These are phyloP conservation scores for Marmota flaviventris DNA, from an alignment of 2,113 vertebrate species.

Conservation along the genomic window DNA sequence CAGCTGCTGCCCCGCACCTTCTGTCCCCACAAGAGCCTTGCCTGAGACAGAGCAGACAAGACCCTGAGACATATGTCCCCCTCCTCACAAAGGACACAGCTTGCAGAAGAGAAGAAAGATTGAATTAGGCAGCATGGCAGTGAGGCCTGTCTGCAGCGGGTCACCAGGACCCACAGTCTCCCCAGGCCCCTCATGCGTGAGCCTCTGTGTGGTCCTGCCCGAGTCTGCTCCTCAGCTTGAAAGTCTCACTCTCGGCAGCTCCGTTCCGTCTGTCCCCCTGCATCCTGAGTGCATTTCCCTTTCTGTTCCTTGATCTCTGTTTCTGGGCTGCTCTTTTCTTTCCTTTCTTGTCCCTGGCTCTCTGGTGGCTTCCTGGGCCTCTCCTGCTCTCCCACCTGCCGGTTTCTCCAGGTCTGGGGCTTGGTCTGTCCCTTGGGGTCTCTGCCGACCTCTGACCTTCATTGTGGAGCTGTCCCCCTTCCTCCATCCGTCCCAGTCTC, in stretches of 20 bases:
- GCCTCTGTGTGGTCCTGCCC: too few species aligned
- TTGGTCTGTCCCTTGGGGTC: background rate
- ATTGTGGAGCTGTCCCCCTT: background rate
- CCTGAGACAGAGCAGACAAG: too few species aligned
- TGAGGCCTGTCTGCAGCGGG: background rate
- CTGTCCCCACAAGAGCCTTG: background rate
- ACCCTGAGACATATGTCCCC: background rate
- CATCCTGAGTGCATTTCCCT: rapidly evolving
- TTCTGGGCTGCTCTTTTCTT: background rate
- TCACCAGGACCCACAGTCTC: too few species aligned
- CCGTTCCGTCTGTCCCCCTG: background rate
- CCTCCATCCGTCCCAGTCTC: background rate
- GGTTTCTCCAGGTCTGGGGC: background rate
- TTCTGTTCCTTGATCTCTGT: background rate
- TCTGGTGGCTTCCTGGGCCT: background rate
- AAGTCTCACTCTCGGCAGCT: too few species aligned
- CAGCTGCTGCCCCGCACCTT: background rate
- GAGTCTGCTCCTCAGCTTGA: too few species aligned
- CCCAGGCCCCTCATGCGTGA: too few species aligned
- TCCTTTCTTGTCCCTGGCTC: background rate
- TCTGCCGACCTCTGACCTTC: background rate
- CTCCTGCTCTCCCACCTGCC: rapidly evolving
- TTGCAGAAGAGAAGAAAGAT: too few species aligned
- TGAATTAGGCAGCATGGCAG: background rate
- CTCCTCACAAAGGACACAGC: background rate